Evolutionary conservation across 2,113 vertebrate species (phyloP).

Genomic region (Typhlomys cinereus): DNA sequence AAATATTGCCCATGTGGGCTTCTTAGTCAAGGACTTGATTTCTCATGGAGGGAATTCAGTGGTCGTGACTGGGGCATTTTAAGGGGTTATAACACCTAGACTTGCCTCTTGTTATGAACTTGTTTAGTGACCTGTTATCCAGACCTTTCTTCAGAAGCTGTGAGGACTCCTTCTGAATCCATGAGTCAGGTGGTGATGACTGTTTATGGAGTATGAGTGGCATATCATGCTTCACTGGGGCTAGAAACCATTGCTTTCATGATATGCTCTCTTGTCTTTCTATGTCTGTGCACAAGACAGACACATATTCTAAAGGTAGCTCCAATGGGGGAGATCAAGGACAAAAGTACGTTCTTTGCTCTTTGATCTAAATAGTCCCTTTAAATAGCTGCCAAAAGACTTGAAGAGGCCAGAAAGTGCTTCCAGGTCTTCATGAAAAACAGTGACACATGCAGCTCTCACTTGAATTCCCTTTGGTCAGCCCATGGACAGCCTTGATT

Average conservation of each 20-base stretch:
- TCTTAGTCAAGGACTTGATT: neutral
- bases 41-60: neutral
- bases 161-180: neutral
- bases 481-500: neutral
- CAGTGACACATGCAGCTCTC: neutral
- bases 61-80: neutral
- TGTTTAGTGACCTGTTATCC: neutral
- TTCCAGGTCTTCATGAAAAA: neutral
- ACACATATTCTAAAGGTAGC: conserved; percentile 65
- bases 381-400: conserved; percentile 23
- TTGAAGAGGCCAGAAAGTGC: neutral
- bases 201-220: neutral
- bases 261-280: neutral
- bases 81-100: neutral
- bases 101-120: neutral
- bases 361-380: conserved; percentile 58
- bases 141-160: neutral
- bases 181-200: neutral
- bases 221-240: neutral
- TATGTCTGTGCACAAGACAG: neutral
- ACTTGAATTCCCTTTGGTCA: neutral
- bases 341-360: conserved; percentile 68
- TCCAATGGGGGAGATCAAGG: conserved; percentile 70
- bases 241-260: conserved; percentile 35
- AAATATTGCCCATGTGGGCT: neutral